Conservation (phyloP, 2,797 vertebrate species). For the Macrochelys suwanniensis region DNA sequence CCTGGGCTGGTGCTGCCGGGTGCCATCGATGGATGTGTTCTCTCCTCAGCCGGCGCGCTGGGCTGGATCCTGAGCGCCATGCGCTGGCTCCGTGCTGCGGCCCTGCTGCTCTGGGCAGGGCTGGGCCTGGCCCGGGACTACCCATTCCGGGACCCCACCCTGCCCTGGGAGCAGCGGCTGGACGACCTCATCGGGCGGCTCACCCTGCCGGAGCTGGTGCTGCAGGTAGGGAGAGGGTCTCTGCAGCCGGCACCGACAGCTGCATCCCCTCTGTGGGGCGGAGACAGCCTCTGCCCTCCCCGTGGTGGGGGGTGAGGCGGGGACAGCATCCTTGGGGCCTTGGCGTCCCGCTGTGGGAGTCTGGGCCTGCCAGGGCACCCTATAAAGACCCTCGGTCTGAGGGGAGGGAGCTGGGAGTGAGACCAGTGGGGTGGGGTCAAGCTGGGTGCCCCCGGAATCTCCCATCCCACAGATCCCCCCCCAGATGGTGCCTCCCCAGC, state of each 20-base stretch:
- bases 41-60: neutral
- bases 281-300: neutral
- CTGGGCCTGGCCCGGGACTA: neutral
- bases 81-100: neutral
- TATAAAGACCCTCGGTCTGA: neutral
- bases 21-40: neutral
- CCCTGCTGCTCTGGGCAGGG: slow-evolving; percentile 11
- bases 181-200: slow-evolving; percentile 72
- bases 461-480: neutral
- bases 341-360: neutral
- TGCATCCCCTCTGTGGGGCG: neutral
- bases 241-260: neutral
- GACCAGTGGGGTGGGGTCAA: neutral
- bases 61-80: neutral
- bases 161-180: slow-evolving; percentile 74
- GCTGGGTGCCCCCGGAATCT: neutral
- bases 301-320: too few relatives aligned
- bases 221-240: slow-evolving; percentile 62
- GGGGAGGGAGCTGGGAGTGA: neutral
- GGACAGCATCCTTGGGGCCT: neutral
- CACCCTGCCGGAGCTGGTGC: slow-evolving; percentile 74
- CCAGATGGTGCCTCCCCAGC: neutral
- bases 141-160: slow-evolving; percentile 66
- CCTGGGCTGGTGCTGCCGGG: neutral
- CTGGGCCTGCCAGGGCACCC: neutral